phyloP scores from a whole-genome alignment of 2,888 invertebrate species.

The Eupithecia abbreviata region DNA sequence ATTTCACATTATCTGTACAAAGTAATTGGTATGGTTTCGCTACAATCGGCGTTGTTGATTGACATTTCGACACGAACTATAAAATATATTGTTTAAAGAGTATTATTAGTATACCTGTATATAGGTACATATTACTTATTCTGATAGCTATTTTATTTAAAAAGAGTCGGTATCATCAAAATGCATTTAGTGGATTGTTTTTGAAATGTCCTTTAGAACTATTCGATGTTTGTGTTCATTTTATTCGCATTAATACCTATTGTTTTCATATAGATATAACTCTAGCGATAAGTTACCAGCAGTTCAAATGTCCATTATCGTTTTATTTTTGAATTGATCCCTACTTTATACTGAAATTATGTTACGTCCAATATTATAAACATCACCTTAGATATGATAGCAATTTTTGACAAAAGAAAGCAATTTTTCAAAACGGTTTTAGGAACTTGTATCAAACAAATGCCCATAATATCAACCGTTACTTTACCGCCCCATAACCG shows the following conservation, averaged over 20 bases:
- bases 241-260: slow-evolving; percentile 12
- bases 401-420: background rate
- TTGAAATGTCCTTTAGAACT: slow-evolving; percentile 5
- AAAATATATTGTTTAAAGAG: slow-evolving; percentile 82
- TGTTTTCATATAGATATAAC: slow-evolving; percentile 20
- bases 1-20: slow-evolving; percentile 79
- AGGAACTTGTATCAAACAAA: background rate
- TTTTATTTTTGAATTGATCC: slow-evolving; percentile 6
- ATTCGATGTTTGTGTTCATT: slow-evolving; percentile 15
- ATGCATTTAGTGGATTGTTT: slow-evolving; percentile 36
- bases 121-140: slow-evolving; percentile 67
- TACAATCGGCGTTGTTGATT: slow-evolving; percentile 64
- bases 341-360: background rate
- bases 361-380: background rate
- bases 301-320: slow-evolving; percentile 25
- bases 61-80: slow-evolving; percentile 69
- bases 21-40: slow-evolving; percentile 72
- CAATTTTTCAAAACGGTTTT: background rate
- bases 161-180: slow-evolving; percentile 50
- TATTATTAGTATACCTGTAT: slow-evolving; percentile 82
- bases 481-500: slow-evolving; percentile 19
- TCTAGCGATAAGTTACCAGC: slow-evolving; percentile 29
- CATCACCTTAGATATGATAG: background rate
- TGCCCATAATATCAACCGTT: slow-evolving; percentile 11
- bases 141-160: slow-evolving; percentile 67